Base-by-base conservation (phyloP, 2,113 vertebrate species). In the Pteropus alecto region DNA sequence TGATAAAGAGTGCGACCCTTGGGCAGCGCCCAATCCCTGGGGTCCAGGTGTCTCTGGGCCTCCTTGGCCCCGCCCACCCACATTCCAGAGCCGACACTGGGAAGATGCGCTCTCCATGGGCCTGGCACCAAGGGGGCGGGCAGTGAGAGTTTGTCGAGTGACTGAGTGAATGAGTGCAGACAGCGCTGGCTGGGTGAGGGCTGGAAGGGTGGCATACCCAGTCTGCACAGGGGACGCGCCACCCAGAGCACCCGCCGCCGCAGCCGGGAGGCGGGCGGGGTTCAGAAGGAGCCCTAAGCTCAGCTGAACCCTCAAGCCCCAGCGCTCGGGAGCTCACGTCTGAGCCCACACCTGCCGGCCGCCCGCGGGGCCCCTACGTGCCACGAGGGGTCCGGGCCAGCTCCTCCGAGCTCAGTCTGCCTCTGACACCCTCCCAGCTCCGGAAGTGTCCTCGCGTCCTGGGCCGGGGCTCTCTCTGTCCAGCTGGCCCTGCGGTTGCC, bases 361-460 rank as follows among this genome's bases (percentile, higher is more conserved):
- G 2, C 56, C 43, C 0, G 0, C 4, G 0, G 35, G 81, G 35
- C 46, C 46, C 7, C 30, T 2, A 0, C 30, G 2, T 3, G 6
- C 11, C 22, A 0, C 21, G 48, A 38, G 56, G 61, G 5, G 61
- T 8, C 73, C 61, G 0, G 0, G 24, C 11, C 7, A 28, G 73
- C 24, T 15, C 51, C 58, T 9, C 1, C 38, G 90, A 38, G 6
- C 82, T 87, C 12, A 0, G 16, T 30, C 63, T 93, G 51, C 51
- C 41, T 78, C 5, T 2, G 74, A 30, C n/a, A 19, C 54, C 15
- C 13, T 0, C 15, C 60, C 8, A 19, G 9, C 38, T 22, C 18
- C 26, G n/a, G 60, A 43, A 28, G 24, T 6, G 16, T 13, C 1
- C 12, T 28, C 43, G 15, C n/a, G 9, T 48, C 54, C 67, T 26